A percentile compares a stretch with the other conserved stretches of the same genome.
phyloP scores from a whole-genome alignment of 2,797 vertebrate species.

The Epinephelus coioides region DNA sequence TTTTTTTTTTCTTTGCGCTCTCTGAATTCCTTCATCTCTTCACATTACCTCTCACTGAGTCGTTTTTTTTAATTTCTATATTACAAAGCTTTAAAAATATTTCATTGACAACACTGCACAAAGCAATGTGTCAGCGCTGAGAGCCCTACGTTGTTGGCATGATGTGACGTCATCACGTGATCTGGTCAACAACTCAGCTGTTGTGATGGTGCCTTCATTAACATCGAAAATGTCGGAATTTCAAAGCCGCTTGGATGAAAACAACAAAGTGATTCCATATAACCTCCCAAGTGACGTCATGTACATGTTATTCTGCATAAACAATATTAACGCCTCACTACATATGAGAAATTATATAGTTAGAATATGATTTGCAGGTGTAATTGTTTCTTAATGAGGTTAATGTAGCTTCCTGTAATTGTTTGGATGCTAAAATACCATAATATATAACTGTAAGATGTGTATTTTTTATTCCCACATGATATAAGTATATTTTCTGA shows the following conservation, averaged over 20 bases:
- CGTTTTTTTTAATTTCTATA: neutral
- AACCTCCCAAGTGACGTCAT: neutral
- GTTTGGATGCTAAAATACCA: too few relatives aligned
- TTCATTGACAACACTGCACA: neutral
- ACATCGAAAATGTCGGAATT: neutral
- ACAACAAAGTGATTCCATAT: neutral
- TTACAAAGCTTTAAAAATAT: neutral
- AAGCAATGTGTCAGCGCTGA: neutral
- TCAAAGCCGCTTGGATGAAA: accelerated
- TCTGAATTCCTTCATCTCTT: too few relatives aligned
- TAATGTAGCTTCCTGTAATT: neutral
- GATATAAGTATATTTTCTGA: neutral
- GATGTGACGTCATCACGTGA: conserved; percentile 72
- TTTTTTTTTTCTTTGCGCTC: too few relatives aligned
- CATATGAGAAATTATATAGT: neutral
- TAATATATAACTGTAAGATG: accelerated
- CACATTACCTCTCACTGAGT: neutral
- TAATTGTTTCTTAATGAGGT: neutral
- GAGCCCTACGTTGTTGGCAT: conserved; percentile 14
- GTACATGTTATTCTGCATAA: neutral
- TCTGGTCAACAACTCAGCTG: conserved; percentile 76
- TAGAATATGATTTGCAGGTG: neutral
- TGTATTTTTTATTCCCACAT: too few relatives aligned
- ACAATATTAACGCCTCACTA: neutral
- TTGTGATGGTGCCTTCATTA: conserved; percentile 58